Conservation (phyloP, 2,888 invertebrate species). For the Hyppa rectilinea region DNA sequence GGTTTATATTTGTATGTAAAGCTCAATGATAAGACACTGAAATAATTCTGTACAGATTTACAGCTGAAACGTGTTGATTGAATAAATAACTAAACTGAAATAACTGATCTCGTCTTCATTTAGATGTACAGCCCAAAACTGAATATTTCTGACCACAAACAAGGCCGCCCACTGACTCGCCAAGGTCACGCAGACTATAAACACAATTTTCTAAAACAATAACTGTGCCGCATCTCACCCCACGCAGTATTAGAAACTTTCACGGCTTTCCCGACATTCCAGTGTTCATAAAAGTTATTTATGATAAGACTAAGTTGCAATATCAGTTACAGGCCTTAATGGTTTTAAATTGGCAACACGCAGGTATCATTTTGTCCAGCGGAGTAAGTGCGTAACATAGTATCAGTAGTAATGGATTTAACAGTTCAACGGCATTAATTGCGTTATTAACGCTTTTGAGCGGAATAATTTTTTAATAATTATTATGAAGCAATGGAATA, state of each 20-base stretch:
- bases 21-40: background rate
- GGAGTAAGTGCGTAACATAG: too few species aligned
- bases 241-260: slow-evolving; percentile 22
- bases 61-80: background rate
- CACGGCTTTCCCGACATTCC: slow-evolving; percentile 22
- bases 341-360: slow-evolving; percentile 1
- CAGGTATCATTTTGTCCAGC: too few species aligned
- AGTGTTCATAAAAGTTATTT: slow-evolving; percentile 26
- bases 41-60: background rate
- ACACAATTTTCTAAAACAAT: slow-evolving; percentile 52
- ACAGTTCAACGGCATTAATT: too few species aligned
- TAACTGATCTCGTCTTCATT: background rate
- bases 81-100: background rate
- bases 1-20: background rate
- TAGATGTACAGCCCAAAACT: slow-evolving; percentile 17
- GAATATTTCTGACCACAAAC: slow-evolving; percentile 28
- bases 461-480: too few species aligned
- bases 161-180: background rate
- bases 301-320: slow-evolving; percentile 1
- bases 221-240: slow-evolving; percentile 33
- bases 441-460: too few species aligned
- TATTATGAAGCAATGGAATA: too few species aligned
- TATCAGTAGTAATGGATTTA: too few species aligned
- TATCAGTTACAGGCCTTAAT: slow-evolving; percentile 35
- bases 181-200: slow-evolving; percentile 33